Evolutionary conservation across 2,113 vertebrate genomes (phyloP), one percentile per base, ranked within the genome.

Genomic region (Mobula birostris): DNA sequence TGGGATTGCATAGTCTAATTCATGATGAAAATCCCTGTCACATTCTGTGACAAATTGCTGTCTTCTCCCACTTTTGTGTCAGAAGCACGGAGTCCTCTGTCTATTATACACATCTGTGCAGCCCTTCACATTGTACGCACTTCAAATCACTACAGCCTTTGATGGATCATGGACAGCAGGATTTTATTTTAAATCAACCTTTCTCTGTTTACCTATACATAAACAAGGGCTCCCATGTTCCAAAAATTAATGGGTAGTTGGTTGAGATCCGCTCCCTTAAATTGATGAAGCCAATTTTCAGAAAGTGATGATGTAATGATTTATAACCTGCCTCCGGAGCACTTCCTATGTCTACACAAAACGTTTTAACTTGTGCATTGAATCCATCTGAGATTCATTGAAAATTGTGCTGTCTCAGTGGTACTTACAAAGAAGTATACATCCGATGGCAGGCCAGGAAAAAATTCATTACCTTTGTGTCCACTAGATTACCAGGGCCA

Each of bases 391-490:
- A 66, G 85, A 90, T 90, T 66, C 85, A 68, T 66, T 90, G 85
- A 36, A 90, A 32, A 68, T 68, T 90, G 85, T 90, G 61, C 85
- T 68, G 85, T 68, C 85, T 90, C 85, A 90, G 85, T 66, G 29
- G 12, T 90, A 90, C 85, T 90, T 90, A 90, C 29, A 66, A 90
- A 68, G 85, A 90, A 68, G 61, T 90, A n/a, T 66, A 90, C 85
- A 90, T 90, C 85, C 85, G 85, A 66, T 90, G 61, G 58, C 85
- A 66, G 58, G n/a, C 85, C 2, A n/a, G 85, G n/a, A 68, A 88
- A 88, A 15, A 90, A 68, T 90, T 90, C 61, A 90, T 90, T 90
- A 90, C 85, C 72, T 66, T 90, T 88, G 66, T 32, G 85, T 66
- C 85, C 61, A 66, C 85, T 32, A 90, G 85, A 66, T 90, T 90